Base-by-base conservation (phyloP, 2,113 vertebrate genomes). In the Pseudois nayaur region DNA sequence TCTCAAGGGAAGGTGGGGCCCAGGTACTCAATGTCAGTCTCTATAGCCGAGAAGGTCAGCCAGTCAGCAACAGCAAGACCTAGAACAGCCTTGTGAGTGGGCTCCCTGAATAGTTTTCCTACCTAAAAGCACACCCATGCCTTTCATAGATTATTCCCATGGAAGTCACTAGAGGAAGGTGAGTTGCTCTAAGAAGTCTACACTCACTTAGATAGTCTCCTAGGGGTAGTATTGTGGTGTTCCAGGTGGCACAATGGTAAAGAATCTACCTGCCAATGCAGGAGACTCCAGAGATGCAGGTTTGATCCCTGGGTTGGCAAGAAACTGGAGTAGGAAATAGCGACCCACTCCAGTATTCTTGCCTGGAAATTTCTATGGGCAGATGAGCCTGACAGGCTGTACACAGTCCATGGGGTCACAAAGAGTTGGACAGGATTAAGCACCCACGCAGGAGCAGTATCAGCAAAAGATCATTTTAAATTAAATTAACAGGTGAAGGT, bases 361-460 rank as follows among this genome's bases (percentile, higher is more conserved):
- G 67, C 67, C n/a, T 71, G 67, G 67, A 71, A 40, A 71, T 71
- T 36, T 23, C n/a, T 71, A 40, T 40, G n/a, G n/a, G 12, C 67
- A 71, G n/a, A 36, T 71, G 67, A 71, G n/a, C 67, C n/a, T 71
- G n/a, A 71, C 67, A 71, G 19, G 5, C n/a, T 71, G 67, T 71
- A 71, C 23, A 71, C 19, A 71, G n/a, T 40, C n/a, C 10, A 3
- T 71, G 10, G 19, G 15, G 10, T 71, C 67, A 71, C 19, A 71
- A 40, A 21, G n/a, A 71, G 17, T 40, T 11, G 3, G 67, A 71
- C 36, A 71, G 67, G n/a, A 23, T 21, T 71, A 40, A 71, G 19
- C 10, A 71, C 10, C n/a, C 67, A 40, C 0, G 0, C 67, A 71
- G n/a, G 10, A 23, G 67, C 5, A 23, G 25, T 48, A 52, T 11